Conservation (phyloP, 2,888 invertebrate genomes). For the Hemaris fuciformis region DNA sequence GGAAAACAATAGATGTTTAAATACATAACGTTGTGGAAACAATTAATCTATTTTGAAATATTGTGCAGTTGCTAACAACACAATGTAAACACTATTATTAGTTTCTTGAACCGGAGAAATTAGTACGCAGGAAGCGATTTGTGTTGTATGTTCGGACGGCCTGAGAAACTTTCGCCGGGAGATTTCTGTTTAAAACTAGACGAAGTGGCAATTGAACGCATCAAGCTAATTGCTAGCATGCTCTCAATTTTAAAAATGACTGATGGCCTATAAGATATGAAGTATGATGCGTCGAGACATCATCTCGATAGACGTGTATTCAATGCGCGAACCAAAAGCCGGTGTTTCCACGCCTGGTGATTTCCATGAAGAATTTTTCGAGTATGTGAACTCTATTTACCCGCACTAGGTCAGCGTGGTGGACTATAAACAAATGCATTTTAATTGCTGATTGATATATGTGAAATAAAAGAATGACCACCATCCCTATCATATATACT, state of each 20-base stretch:
- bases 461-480: too few relatives aligned
- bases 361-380: too few relatives aligned
- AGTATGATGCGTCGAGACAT: background rate
- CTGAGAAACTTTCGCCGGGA: background rate
- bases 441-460: too few relatives aligned
- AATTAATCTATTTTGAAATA: conserved; percentile 3
- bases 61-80: background rate
- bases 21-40: background rate
- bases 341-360: too few relatives aligned
- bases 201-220: background rate
- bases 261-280: too few relatives aligned
- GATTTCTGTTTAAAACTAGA: background rate
- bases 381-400: too few relatives aligned
- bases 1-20: background rate
- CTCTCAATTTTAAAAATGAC: background rate
- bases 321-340: too few relatives aligned
- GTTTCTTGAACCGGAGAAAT: background rate
- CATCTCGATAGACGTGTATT: too few relatives aligned
- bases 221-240: background rate
- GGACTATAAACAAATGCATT: too few relatives aligned
- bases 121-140: conserved; percentile 2
- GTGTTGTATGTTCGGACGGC: background rate
- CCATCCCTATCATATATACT: too few relatives aligned
- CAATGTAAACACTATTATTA: conserved; percentile 3
- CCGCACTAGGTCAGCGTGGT: too few relatives aligned